Evolutionary conservation across 1,140 invertebrate species (phyloP).

Genomic region (Pogonus chalceus): DNA sequence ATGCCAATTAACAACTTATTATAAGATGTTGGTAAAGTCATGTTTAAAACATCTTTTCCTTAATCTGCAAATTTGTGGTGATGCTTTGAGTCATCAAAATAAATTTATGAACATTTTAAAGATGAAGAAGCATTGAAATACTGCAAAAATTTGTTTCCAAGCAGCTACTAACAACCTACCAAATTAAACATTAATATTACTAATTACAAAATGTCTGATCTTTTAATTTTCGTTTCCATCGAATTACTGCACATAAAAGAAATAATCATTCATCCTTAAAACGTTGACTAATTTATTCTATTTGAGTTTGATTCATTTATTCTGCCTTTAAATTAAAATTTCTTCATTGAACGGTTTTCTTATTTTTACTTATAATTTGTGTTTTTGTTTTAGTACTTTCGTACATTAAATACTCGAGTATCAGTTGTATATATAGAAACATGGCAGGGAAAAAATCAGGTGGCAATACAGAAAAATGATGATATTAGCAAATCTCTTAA

Average conservation of each 20-base stretch:
- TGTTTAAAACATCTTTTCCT: background rate
- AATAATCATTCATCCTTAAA: background rate
- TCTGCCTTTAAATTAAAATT: slow-evolving; percentile 6
- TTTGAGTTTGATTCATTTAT: slow-evolving; percentile 15
- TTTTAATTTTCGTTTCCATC: slow-evolving; percentile 1
- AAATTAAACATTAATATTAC: slow-evolving; percentile 1
- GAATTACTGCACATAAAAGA: background rate
- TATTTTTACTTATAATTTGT: background rate
- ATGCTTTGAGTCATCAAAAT: background rate
- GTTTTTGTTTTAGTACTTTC: slow-evolving; percentile 66
- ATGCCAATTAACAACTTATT: background rate
- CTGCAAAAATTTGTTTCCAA: background rate
- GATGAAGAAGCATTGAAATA: background rate
- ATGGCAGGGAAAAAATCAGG: slow-evolving; percentile 83
- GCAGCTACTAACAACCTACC: background rate
- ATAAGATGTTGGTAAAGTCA: background rate
- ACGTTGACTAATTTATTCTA: background rate
- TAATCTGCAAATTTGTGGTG: background rate
- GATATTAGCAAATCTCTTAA: slow-evolving; percentile 78
- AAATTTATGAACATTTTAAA: background rate
- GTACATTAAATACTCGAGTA: slow-evolving; percentile 83
- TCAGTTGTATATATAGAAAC: slow-evolving; percentile 94
- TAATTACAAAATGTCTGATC: background rate
- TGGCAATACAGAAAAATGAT: slow-evolving; percentile 65
- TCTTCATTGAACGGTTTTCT: background rate